phyloP scores from a whole-genome alignment of 2,797 vertebrate species.

The Emys orbicularis region DNA sequence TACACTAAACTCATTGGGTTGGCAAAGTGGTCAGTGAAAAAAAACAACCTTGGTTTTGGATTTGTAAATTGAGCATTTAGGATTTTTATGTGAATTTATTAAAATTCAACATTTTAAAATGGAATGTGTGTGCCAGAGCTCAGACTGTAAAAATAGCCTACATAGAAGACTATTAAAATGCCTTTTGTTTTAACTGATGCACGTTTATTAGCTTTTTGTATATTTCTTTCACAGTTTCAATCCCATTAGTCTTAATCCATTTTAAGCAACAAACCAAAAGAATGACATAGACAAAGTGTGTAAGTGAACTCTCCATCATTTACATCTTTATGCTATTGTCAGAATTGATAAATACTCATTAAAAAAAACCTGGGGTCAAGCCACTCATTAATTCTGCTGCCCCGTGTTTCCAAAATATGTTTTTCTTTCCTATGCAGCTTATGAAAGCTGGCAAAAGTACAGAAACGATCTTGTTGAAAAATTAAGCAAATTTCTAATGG shows the following conservation, averaged over 20 bases:
- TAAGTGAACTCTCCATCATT: slow-evolving; percentile 66
- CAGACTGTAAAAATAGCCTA: slow-evolving; percentile 45
- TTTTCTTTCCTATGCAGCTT: slow-evolving; percentile 48
- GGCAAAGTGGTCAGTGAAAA: not conserved
- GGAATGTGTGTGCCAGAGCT: slow-evolving; percentile 4
- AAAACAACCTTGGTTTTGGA: slow-evolving; percentile 45
- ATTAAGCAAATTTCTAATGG: not conserved
- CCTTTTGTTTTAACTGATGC: slow-evolving; percentile 14
- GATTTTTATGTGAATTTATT: slow-evolving; percentile 61
- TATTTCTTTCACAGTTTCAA: slow-evolving; percentile 50
- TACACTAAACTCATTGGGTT: slow-evolving; percentile 32
- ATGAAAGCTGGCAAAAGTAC: not conserved
- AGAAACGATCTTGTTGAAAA: not conserved
- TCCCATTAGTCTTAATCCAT: slow-evolving; percentile 56
- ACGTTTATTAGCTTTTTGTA: slow-evolving; percentile 37
- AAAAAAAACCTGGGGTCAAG: slow-evolving; percentile 52
- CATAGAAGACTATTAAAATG: slow-evolving; percentile 9
- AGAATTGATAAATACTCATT: slow-evolving; percentile 75
- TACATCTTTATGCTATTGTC: slow-evolving; percentile 62
- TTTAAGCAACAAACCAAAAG: slow-evolving; percentile 69
- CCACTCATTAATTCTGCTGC: slow-evolving; percentile 69
- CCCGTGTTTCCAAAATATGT: slow-evolving; percentile 70
- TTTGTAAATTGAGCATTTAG: slow-evolving; percentile 44
- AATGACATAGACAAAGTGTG: slow-evolving; percentile 61
- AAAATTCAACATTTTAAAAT: slow-evolving; percentile 67